These are phyloP conservation scores for Rhopalosiphum padi DNA, from an alignment of 1,140 invertebrate genomes.

Conservation along the genomic window DNA sequence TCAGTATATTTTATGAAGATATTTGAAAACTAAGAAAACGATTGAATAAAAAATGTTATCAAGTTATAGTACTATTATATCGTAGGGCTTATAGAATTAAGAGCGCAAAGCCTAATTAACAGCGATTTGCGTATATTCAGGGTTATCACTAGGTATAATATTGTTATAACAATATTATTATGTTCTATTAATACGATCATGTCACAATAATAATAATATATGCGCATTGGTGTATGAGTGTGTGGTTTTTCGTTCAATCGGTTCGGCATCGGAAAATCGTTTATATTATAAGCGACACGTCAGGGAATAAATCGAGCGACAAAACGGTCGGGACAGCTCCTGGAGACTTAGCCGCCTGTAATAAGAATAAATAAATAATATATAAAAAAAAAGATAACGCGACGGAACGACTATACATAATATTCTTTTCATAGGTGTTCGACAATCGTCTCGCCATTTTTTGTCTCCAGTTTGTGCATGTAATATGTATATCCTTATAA, in stretches of 20 bases:
- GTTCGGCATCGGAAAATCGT: not conserved
- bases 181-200: not conserved
- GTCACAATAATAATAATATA: not conserved
- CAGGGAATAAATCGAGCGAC: constrained; percentile 19
- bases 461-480: not conserved
- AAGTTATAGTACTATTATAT: too few relatives aligned
- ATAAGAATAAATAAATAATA: not conserved
- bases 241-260: not conserved
- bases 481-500: not conserved
- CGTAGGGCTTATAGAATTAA: too few relatives aligned
- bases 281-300: not conserved
- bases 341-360: not conserved
- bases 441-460: not conserved
- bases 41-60: too few relatives aligned
- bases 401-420: not conserved
- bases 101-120: too few relatives aligned
- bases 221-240: not conserved
- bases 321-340: not conserved
- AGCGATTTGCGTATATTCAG: not conserved
- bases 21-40: too few relatives aligned
- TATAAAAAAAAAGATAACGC: not conserved
- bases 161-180: not conserved
- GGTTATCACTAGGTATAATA: not conserved
- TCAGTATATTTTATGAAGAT: too few relatives aligned
- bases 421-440: not conserved